Percentiles rank a stretch among this genome's conserved stretches.
phyloP scores from a whole-genome alignment of 2,797 vertebrate species.

The Megaceryle alcyon region DNA sequence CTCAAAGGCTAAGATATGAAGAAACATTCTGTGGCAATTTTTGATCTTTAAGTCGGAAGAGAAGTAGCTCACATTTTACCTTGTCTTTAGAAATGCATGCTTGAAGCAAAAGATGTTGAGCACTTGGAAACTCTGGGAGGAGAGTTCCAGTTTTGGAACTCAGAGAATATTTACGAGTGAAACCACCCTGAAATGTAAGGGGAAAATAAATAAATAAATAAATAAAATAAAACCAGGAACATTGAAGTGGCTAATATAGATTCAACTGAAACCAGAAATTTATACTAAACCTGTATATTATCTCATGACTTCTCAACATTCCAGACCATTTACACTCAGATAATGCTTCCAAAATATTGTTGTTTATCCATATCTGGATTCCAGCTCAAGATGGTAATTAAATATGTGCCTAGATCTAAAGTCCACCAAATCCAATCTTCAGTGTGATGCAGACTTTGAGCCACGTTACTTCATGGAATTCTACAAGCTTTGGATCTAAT shows the following conservation, averaged over 20 bases:
- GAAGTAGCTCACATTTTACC: conserved; percentile 79
- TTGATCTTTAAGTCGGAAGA: conserved; percentile 53
- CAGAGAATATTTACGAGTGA: conserved; percentile 97
- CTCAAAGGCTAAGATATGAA: conserved; percentile 69
- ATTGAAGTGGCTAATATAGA: not conserved
- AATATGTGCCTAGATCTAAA: not conserved
- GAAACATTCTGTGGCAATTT: conserved; percentile 59
- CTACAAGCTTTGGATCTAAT: not conserved
- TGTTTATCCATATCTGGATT: not conserved
- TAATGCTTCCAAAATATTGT: not conserved
- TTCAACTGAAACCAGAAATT: not conserved
- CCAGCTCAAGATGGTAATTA: not conserved
- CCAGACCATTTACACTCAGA: not conserved
- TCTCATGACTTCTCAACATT: not conserved
- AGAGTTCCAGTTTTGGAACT: conserved; percentile 98
- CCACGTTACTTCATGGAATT: not conserved
- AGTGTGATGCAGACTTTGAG: not conserved
- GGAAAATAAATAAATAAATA: not conserved
- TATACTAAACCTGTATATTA: not conserved
- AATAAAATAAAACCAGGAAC: not conserved
- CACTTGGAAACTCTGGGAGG: conserved; percentile 95
- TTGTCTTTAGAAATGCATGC: conserved; percentile 93
- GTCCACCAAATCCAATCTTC: not conserved
- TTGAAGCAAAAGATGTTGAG: conserved; percentile 93
- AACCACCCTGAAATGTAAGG: conserved; percentile 88